Conservation (phyloP, 2,888 invertebrate genomes). For the Celastrina argiolus region DNA sequence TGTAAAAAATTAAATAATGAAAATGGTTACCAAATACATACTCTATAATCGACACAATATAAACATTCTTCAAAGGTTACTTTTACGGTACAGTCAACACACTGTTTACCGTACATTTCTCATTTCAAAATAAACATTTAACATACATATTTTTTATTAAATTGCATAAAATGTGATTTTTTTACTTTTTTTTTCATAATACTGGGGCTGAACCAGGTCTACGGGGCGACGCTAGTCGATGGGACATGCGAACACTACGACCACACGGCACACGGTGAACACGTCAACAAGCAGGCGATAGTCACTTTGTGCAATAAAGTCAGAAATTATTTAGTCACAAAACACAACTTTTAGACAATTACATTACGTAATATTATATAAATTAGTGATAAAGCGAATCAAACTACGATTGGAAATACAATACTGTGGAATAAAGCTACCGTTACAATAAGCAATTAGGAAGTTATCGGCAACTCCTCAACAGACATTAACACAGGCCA, state of each 20-base stretch:
- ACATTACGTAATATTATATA: too few species aligned
- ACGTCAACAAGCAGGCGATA: background rate
- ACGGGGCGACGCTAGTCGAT: background rate
- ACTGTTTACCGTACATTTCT: too few species aligned
- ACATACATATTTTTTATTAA: background rate
- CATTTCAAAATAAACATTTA: background rate
- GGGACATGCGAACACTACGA: background rate
- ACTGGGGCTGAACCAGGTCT: constrained; percentile 8
- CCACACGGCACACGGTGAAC: background rate
- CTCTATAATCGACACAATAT: background rate
- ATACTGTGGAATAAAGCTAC: background rate
- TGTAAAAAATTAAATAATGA: background rate
- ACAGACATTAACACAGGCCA: background rate
- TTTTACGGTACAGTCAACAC: too few species aligned
- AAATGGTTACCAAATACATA: background rate
- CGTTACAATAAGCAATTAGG: background rate
- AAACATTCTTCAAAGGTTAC: background rate
- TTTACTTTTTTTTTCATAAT: background rate
- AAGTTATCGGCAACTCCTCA: background rate
- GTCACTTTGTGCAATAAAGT: constrained; percentile 11
- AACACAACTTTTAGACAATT: background rate
- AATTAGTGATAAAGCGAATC: background rate
- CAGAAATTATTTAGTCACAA: background rate
- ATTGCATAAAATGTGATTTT: constrained; percentile 20
- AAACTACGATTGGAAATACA: background rate